Evolutionary conservation across 2,797 vertebrate species (phyloP).

Genomic region (Gadopsis marmoratus): DNA sequence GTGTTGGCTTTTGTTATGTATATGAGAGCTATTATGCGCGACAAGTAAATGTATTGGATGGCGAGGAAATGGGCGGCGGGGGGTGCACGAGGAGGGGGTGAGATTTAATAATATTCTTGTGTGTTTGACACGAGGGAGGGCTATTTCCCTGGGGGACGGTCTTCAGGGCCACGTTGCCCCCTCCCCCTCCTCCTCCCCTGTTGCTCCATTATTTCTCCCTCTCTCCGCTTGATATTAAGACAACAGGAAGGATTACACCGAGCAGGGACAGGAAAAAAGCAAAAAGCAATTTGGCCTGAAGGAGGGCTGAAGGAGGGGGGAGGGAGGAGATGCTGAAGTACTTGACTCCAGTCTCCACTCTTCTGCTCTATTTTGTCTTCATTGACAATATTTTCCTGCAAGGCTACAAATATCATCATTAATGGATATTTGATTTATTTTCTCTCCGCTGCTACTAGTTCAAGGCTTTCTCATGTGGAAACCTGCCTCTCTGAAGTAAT

Average conservation of each 20-base stretch:
- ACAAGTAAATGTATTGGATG: constrained; percentile 52
- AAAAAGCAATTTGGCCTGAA: constrained; percentile 66
- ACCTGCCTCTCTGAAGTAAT: background rate
- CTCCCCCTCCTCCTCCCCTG: constrained; percentile 24
- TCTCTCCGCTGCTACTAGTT: background rate
- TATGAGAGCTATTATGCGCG: constrained; percentile 60
- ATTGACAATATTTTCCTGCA: constrained; percentile 18
- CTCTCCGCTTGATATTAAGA: constrained; percentile 74
- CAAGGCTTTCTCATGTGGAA: background rate
- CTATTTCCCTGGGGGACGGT: constrained; percentile 61
- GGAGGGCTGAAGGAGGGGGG: constrained; percentile 14
- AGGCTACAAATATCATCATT: constrained; percentile 23
- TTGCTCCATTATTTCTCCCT: constrained; percentile 62
- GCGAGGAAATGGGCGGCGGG: background rate
- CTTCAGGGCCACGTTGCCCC: constrained; percentile 36
- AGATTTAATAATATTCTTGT: constrained; percentile 62
- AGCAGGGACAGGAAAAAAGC: constrained; percentile 48
- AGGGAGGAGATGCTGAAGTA: background rate
- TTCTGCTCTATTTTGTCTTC: constrained; percentile 16
- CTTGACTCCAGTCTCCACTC: constrained; percentile 35
- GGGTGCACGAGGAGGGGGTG: background rate
- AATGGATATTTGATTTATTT: constrained; percentile 36
- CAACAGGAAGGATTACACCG: constrained; percentile 65
- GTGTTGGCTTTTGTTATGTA: constrained; percentile 64
- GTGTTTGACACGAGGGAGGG: constrained; percentile 57